phyloP scores from a whole-genome alignment of 2,797 vertebrate species.

The Sebastolobus altivelis region DNA sequence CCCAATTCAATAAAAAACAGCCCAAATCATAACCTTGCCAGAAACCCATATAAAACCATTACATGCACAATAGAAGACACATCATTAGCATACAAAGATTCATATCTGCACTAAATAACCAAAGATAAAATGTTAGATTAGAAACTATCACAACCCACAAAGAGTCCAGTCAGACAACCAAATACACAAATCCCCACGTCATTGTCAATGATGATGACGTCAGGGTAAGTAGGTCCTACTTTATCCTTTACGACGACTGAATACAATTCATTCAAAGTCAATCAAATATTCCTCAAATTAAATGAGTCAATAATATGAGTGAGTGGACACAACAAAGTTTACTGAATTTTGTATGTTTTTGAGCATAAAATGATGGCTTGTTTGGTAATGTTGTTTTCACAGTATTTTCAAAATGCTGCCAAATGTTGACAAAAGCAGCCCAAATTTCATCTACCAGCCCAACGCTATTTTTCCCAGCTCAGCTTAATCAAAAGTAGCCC shows the following conservation, averaged over 20 bases:
- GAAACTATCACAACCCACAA: not conserved
- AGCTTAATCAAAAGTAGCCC: not conserved
- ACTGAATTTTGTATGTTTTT: too few species aligned
- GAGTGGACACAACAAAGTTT: too few species aligned
- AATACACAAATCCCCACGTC: not conserved
- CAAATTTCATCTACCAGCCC: too few species aligned
- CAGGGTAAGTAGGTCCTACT: not conserved
- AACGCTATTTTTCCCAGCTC: too few species aligned
- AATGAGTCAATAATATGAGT: too few species aligned
- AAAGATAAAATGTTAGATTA: not conserved
- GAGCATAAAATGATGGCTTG: too few species aligned
- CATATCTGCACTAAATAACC: not conserved
- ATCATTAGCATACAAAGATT: not conserved
- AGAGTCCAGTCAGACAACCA: not conserved
- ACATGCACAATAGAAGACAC: not conserved
- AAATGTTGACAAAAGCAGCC: too few species aligned
- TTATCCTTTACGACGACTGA: not conserved
- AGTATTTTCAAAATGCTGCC: too few species aligned
- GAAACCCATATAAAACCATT: not conserved
- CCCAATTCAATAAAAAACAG: not conserved
- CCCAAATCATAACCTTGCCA: not conserved
- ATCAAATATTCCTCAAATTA: too few species aligned
- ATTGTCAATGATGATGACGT: not conserved
- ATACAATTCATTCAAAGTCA: not conserved
- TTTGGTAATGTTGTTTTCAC: too few species aligned